Evolutionary conservation across 2,797 vertebrate species (phyloP), one percentile per base, ranked within the genome.

Genomic region (Lutjanus campechanus): DNA sequence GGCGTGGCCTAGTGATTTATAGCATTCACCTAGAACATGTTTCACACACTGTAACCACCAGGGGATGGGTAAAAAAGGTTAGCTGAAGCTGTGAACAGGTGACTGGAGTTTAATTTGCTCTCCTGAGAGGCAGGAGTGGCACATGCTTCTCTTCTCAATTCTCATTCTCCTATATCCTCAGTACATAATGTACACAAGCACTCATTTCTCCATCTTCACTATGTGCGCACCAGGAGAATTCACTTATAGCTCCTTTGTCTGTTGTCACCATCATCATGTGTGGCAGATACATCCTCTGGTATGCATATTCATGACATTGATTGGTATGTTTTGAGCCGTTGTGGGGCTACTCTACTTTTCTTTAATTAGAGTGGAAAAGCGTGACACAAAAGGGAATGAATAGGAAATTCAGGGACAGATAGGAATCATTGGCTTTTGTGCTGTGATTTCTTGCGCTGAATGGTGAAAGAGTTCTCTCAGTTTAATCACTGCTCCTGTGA

Each of bases 391-490:
- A 77, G 86, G 82, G 81, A 85, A 84, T 79, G 81, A 84, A 85
- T 75, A 83, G 84, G 70, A 92, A 92, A 91, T 84, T 85, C 69
- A 15, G 78, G 74, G 86, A 84, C 85, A 81, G 94, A 95, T 94
- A 93, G 88, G 82, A 94, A 95, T 95, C 91, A 88, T 76, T 82
- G 81, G 87, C 93, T 93, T 95, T 94, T 95, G 92, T 95, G 89
- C 87, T 43, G 69, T 82, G 91, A 95, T 93, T 95, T 93, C 91
- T 92, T 63, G 70, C 61, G 41, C 77, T 92, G 89, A 92, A 93
- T 92, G 87, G 93, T 87, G 88, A 91, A 92, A 88, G 86, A 93
- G 88, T 94, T 92, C 89, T 93, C 90, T 88, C 51, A 62, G 91
- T 96, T 94, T 95, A 95, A 95, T 96, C 94, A 94, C 92, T 69